These are phyloP conservation scores for Eptesicus fuscus DNA, from an alignment of 2,113 vertebrate species.

Conservation along the genomic window DNA sequence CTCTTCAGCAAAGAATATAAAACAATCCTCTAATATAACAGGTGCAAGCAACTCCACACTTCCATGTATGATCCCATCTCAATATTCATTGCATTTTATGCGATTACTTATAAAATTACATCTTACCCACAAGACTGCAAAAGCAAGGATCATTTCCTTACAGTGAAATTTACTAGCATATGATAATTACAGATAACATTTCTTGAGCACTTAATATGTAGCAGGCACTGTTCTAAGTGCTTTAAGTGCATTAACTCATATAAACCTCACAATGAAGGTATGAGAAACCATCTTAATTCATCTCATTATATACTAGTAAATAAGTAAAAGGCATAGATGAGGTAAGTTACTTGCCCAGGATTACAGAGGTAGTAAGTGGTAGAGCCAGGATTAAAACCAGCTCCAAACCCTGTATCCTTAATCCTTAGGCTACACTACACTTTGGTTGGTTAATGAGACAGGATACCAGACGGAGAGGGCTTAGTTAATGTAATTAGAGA, in stretches of 20 bases:
- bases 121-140: background rate
- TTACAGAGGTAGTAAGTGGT: background rate
- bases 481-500: conserved; percentile 3
- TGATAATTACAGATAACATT: background rate
- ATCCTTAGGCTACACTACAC: background rate
- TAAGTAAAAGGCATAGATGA: background rate
- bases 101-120: conserved; percentile 1
- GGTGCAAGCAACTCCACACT: background rate
- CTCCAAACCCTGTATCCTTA: background rate
- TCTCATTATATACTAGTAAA: background rate
- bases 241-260: background rate
- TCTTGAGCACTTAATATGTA: background rate
- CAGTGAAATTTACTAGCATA: background rate
- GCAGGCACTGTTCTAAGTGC: background rate
- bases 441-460: background rate
- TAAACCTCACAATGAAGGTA: background rate
- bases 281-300: background rate
- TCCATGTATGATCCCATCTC: background rate
- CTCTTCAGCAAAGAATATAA: conserved; percentile 5
- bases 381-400: background rate
- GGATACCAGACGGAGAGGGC: background rate
- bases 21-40: background rate
- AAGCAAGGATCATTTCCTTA: conserved; percentile 20
- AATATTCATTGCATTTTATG: background rate
- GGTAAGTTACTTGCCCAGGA: background rate